Percentiles rank a stretch among this genome's conserved stretches.
Conservation (phyloP, 2,888 invertebrate genomes). For the Netelia virgata region DNA sequence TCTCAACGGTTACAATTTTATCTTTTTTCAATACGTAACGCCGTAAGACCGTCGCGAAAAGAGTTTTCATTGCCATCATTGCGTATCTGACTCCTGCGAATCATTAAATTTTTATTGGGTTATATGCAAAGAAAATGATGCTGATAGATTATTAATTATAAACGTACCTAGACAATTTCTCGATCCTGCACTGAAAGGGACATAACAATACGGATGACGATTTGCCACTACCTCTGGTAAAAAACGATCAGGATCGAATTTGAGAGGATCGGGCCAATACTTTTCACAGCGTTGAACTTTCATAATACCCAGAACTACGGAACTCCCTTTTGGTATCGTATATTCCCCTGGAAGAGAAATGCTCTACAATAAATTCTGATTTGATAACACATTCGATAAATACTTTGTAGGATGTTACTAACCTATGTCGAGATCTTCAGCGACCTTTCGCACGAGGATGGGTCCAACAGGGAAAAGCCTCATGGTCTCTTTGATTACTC, state of each 20-base stretch:
- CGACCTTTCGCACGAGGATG: slow-evolving; percentile 85
- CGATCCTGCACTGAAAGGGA: slow-evolving; percentile 76
- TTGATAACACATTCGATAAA: slow-evolving; percentile 33
- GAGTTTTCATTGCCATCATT: slow-evolving; percentile 84
- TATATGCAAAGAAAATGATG: slow-evolving; percentile 20
- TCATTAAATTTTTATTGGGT: slow-evolving; percentile 32
- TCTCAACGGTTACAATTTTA: slow-evolving; percentile 57
- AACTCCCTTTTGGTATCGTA: slow-evolving; percentile 72
- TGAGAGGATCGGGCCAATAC: slow-evolving; percentile 74
- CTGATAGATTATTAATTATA: background rate
- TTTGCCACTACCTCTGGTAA: slow-evolving; percentile 75
- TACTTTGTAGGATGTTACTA: background rate
- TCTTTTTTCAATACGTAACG: slow-evolving; percentile 78
- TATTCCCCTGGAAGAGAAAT: slow-evolving; percentile 65
- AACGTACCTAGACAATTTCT: slow-evolving; percentile 74
- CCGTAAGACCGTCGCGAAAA: slow-evolving; percentile 81
- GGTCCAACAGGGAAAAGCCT: slow-evolving; percentile 87
- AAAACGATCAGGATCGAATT: slow-evolving; percentile 78
- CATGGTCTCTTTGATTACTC: slow-evolving; percentile 87
- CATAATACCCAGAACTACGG: slow-evolving; percentile 70
- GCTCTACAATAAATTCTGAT: background rate
- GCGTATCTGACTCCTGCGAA: slow-evolving; percentile 84
- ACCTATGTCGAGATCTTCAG: slow-evolving; percentile 86
- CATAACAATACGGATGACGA: slow-evolving; percentile 73
- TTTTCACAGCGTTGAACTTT: slow-evolving; percentile 71